A percentile compares a stretch with the other conserved stretches of the same genome.
Conservation (phyloP, 92 coral and sea anemone genomes). For the Zoanthus sociatus region DNA sequence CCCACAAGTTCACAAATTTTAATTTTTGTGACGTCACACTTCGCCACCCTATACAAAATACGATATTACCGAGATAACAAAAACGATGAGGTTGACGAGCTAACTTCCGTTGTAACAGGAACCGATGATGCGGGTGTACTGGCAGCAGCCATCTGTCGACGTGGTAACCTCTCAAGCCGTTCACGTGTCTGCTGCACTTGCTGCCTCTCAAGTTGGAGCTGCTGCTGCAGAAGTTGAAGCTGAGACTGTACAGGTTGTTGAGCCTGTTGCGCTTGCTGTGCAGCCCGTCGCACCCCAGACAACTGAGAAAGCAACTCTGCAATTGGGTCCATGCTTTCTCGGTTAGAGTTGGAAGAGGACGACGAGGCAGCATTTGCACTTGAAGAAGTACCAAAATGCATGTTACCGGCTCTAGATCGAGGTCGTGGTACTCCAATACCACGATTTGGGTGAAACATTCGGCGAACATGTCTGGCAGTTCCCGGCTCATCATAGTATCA, state of each 20-base stretch:
- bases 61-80: conserved; percentile 90
- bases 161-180: conserved; percentile 93
- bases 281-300: conserved; percentile 97
- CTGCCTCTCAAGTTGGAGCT: conserved; percentile 92
- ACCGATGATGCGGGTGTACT: conserved; percentile 66
- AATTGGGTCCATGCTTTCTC: conserved; percentile 99
- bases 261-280: conserved; percentile 92
- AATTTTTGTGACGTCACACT: too few relatives aligned
- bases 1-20: too few relatives aligned
- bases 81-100: conserved; percentile 81
- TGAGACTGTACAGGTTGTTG: conserved; percentile 98
- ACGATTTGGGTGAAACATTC: conserved; percentile 96
- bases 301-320: conserved; percentile 96
- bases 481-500: conserved; percentile 78
- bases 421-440: conserved; percentile 94
- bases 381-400: conserved; percentile 90
- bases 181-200: conserved; percentile 99
- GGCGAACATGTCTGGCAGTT: conserved; percentile 89
- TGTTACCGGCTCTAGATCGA: conserved; percentile 85
- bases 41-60: too few relatives aligned
- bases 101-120: conserved; percentile 72
- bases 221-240: too few relatives aligned
- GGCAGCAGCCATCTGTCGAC: conserved; percentile 87
- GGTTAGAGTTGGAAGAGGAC: conserved; percentile 77
- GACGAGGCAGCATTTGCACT: conserved; percentile 72